Evolutionary conservation across 2,797 vertebrate genomes (phyloP).

Genomic region (Allobates femoralis): DNA sequence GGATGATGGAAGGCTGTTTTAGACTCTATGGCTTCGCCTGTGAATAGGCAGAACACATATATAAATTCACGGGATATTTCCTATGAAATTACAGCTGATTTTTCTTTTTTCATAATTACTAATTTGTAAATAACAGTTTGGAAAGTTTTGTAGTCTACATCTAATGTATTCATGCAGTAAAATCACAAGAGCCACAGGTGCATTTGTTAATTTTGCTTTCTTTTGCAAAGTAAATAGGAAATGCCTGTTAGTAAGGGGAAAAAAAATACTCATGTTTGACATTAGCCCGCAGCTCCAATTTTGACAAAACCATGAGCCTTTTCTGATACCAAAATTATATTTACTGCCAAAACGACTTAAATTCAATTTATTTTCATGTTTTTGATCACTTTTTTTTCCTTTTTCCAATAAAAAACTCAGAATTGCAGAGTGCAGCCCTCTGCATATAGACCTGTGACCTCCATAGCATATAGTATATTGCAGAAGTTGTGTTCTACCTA

Average conservation of each 20-base stretch:
- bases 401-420: background rate
- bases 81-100: background rate
- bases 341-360: background rate
- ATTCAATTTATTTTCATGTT: background rate
- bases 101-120: background rate
- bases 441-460: background rate
- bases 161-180: background rate
- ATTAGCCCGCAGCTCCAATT: background rate
- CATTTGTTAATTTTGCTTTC: slow-evolving; percentile 1
- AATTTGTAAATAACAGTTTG: slow-evolving; percentile 17
- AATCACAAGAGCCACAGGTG: slow-evolving; percentile 4
- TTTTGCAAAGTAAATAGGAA: slow-evolving; percentile 8
- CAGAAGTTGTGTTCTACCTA: background rate
- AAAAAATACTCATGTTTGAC: background rate
- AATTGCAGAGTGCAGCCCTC: background rate
- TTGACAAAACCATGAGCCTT: background rate
- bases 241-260: background rate
- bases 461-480: background rate
- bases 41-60: background rate
- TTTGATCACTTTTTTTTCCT: background rate
- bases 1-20: too few species aligned
- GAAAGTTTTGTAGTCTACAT: slow-evolving; percentile 7
- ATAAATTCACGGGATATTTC: background rate
- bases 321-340: background rate
- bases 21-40: too few species aligned